Evolutionary conservation across 2,113 vertebrate genomes (phyloP), one percentile per base, ranked within the genome.

Genomic region (Catharus minimus): DNA sequence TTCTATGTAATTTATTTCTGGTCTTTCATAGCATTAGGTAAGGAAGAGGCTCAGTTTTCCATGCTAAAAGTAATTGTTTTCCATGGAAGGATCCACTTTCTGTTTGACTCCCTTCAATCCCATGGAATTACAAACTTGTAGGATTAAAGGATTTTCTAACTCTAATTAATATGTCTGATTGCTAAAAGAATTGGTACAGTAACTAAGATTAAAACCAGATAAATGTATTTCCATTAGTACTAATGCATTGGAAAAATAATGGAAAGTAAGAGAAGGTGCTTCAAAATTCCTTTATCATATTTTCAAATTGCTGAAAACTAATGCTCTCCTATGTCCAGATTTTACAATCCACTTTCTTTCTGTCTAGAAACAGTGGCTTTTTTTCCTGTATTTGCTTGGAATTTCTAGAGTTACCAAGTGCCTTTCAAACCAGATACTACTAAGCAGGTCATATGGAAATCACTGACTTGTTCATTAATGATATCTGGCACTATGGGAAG

Each of bases 1-100:
- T 82, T 80, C 74, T 82, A 26, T 38, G 49, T 64, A 69, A 88
- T 85, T 88, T 60, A 92, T 91, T 93, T 93, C 80, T 96, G 36
- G 38, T 67, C 67, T 77, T 90, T 89, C 46, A 33, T 47, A 62
- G 41, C 41, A 43, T 20, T 52, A 52, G 28, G 27, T 75, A 74
- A 92, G 81, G 67, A 65, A 65, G 26, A 55, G 16, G 16, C 10
- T 80, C 49, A 13, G 1, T 47, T 90, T 93, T 77, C 62, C 32
- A 15, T 53, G 43, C 49, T 49, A n/a, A 36, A 77, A 88, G 10
- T 32, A 88, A 44, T n/a, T 62, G 26, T 16, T 88, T 46, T 73
- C 60, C 30, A 39, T 49, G 26, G 64, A 80, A 77, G 7, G 8
- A 5, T 69, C 9, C 7, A 5, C 16, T 49, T 88, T 57, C 18